phyloP scores from a whole-genome alignment of 2,888 invertebrate genomes.

The Drosophila affinis region DNA sequence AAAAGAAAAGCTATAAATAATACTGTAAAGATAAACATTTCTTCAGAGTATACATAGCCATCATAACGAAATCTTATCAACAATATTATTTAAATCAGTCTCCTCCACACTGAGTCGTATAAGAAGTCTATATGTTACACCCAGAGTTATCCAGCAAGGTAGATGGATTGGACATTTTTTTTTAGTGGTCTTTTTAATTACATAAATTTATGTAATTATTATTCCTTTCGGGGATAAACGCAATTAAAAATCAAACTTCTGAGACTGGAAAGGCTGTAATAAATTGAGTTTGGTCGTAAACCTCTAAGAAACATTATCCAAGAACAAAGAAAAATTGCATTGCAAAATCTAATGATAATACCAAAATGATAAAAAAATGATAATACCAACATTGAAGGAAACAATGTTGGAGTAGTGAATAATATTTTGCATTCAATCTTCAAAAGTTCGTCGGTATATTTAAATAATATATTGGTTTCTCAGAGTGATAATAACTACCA shows the following conservation, averaged over 20 bases:
- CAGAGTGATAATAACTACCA: too few species aligned
- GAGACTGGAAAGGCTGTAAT: conserved; percentile 6
- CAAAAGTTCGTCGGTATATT: too few species aligned
- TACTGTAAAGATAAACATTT: neutral
- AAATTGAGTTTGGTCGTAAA: conserved; percentile 1
- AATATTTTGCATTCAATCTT: too few species aligned
- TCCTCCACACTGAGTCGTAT: too few species aligned
- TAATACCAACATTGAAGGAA: neutral
- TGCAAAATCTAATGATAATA: conserved; percentile 3
- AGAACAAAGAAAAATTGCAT: conserved; percentile 7
- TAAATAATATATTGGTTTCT: too few species aligned
- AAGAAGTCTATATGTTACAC: conserved; percentile 1
- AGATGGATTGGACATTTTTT: neutral
- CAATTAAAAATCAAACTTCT: conserved; percentile 1
- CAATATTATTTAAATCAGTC: conserved; percentile 6
- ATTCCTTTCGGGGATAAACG: conserved; percentile 1
- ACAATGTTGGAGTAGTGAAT: neutral
- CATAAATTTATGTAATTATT: conserved; percentile 6
- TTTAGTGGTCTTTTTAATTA: conserved; percentile 9
- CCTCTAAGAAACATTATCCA: conserved; percentile 8
- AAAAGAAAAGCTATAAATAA: conserved; percentile 7
- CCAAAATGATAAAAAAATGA: neutral
- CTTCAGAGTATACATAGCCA: neutral
- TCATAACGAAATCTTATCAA: conserved; percentile 8
- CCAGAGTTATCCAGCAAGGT: neutral